phyloP scores from a whole-genome alignment of 2,797 vertebrate genomes.

The Oryzias dopingdopingensis region DNA sequence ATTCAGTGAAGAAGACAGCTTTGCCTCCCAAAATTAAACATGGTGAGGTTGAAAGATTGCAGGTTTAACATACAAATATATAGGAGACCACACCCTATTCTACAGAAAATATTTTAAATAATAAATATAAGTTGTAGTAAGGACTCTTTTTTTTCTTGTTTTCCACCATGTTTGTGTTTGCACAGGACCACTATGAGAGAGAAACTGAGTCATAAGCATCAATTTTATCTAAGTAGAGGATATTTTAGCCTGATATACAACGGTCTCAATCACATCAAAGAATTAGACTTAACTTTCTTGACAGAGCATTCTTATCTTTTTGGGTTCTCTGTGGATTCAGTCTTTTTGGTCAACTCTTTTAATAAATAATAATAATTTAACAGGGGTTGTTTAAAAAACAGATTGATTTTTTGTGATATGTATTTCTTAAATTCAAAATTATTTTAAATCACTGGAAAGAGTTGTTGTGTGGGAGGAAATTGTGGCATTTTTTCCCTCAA shows the following conservation, averaged over 20 bases:
- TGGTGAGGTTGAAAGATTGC: conserved; percentile 29
- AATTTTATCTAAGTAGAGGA: conserved; percentile 42
- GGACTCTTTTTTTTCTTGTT: conserved; percentile 1
- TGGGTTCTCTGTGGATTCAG: conserved; percentile 17
- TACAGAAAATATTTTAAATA: conserved; percentile 6
- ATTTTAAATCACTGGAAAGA: conserved; percentile 28
- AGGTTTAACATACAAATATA: conserved; percentile 33
- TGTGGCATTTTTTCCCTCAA: conserved; percentile 51
- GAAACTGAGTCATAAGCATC: conserved; percentile 61
- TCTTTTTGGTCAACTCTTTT: conserved; percentile 28
- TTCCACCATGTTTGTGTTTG: conserved; percentile 4
- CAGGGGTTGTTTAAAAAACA: too few species aligned
- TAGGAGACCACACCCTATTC: conserved; percentile 24
- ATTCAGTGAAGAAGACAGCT: conserved; percentile 41
- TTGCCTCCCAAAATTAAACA: conserved; percentile 37
- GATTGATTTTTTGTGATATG: too few species aligned
- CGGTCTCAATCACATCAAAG: conserved; percentile 50
- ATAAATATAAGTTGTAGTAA: conserved; percentile 18
- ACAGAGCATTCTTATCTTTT: conserved; percentile 34
- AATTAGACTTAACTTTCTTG: conserved; percentile 41
- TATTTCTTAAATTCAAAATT: not conserved
- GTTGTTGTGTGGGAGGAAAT: conserved; percentile 38
- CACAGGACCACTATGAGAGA: conserved; percentile 50
- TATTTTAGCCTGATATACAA: conserved; percentile 32
- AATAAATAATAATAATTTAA: conserved; percentile 17